These are phyloP conservation scores for Bellardia pandia DNA, from an alignment of 2,888 invertebrate species.

Conservation along the genomic window DNA sequence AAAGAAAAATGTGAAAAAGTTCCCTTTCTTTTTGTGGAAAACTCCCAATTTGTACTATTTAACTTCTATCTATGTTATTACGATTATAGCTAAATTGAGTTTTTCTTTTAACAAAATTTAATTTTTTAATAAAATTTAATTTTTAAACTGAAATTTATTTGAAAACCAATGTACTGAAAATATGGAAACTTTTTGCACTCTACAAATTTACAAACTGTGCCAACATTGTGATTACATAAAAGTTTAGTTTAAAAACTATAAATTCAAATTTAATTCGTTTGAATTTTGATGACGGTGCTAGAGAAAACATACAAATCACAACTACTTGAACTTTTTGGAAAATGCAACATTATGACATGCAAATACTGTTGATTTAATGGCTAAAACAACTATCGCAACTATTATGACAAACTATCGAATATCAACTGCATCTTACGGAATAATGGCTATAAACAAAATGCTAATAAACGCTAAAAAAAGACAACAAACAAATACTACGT, in stretches of 20 bases:
- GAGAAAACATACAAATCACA: background rate
- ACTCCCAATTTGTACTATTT: background rate
- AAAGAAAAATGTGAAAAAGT: slow-evolving; percentile 15
- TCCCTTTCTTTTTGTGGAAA: background rate
- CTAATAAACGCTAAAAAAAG: background rate
- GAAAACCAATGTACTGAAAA: slow-evolving; percentile 50
- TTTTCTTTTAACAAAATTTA: slow-evolving; percentile 41
- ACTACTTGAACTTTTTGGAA: background rate
- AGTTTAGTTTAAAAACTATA: background rate
- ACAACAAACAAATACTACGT: background rate
- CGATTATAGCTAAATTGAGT: background rate
- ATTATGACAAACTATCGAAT: background rate
- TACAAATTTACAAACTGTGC: background rate
- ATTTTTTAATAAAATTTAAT: slow-evolving; percentile 74
- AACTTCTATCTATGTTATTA: background rate
- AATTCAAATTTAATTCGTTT: background rate
- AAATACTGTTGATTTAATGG: slow-evolving; percentile 13
- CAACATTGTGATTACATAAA: background rate
- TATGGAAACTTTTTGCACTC: slow-evolving; percentile 47
- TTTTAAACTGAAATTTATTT: slow-evolving; percentile 77
- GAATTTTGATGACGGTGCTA: background rate
- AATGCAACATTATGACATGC: slow-evolving; percentile 31
- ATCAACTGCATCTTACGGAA: background rate
- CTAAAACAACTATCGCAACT: background rate
- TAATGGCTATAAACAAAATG: background rate